Conservation (phyloP, 53 echinoderm and acorn worm genomes). For the Holothuria scabra region DNA sequence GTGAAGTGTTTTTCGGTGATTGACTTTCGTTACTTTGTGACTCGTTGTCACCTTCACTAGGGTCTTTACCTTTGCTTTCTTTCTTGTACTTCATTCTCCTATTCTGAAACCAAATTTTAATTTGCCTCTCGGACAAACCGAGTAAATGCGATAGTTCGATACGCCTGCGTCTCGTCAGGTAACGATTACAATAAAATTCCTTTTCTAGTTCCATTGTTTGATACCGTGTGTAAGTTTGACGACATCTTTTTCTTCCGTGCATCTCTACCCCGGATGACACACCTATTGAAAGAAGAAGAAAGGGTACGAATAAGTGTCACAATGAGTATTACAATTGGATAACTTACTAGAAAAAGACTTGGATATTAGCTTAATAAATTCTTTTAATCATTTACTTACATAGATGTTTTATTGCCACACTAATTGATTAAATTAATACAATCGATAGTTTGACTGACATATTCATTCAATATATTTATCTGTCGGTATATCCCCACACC, state of each 20-base stretch:
- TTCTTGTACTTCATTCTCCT: constrained; percentile 77
- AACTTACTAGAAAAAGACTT: too few species aligned
- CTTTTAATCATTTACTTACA: too few species aligned
- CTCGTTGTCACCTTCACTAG: constrained; percentile 50
- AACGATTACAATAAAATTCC: constrained; percentile 96
- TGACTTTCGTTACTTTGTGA: constrained; percentile 2
- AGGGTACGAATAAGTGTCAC: not conserved
- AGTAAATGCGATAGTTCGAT: constrained; percentile 96
- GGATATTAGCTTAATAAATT: too few species aligned
- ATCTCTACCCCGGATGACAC: constrained; percentile 49
- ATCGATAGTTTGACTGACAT: too few species aligned
- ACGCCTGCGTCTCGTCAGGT: constrained; percentile 87
- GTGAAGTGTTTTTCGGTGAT: constrained; percentile 23
- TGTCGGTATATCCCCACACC: too few species aligned
- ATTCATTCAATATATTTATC: too few species aligned
- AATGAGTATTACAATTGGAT: too few species aligned
- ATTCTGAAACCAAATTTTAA: constrained; percentile 99
- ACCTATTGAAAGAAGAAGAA: not conserved
- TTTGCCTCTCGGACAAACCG: constrained; percentile 92
- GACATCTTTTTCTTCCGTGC: constrained; percentile 79
- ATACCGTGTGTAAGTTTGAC: constrained; percentile 98
- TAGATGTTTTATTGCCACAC: too few species aligned
- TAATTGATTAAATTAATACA: too few species aligned
- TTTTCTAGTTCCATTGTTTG: constrained; percentile 97
- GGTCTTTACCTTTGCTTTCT: constrained; percentile 64